Conservation (phyloP, 1,140 invertebrate genomes). For the Berghia stephanieae region DNA sequence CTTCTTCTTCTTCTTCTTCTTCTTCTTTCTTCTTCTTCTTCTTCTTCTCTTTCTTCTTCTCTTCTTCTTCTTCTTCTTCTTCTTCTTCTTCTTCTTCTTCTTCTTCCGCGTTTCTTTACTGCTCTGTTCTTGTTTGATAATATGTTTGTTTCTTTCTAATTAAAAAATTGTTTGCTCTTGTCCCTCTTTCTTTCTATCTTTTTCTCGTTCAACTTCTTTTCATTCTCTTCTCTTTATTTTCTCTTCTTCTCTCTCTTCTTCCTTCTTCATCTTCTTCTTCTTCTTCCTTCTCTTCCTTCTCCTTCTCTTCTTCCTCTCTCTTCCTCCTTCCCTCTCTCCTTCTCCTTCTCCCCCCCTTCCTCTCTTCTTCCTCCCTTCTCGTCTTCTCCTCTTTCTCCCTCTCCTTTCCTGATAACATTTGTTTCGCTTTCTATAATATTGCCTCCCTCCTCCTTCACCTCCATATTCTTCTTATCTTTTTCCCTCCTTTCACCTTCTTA, state of each 20-base stretch:
- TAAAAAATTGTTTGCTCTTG: not conserved
- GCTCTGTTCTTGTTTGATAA: too few species aligned
- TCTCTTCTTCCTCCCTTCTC: too few species aligned
- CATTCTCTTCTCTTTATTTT: not conserved
- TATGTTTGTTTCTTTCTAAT: not conserved
- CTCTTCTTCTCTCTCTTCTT: not conserved
- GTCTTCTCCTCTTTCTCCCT: too few species aligned
- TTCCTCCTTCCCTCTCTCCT: too few species aligned
- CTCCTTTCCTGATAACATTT: not conserved
- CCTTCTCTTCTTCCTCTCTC: too few species aligned
- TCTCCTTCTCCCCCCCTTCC: too few species aligned
- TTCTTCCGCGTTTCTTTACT: not conserved
- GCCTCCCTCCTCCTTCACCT: too few species aligned
- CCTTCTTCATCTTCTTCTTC: not conserved
- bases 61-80: not conserved
- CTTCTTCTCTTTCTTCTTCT: too few species aligned
- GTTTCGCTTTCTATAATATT: not conserved
- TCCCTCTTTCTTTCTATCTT: not conserved
- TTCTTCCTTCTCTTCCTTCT: not conserved
- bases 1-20: too few species aligned
- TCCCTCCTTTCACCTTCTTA: too few species aligned
- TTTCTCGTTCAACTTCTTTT: not conserved
- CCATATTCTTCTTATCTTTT: too few species aligned
- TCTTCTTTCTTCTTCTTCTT: too few species aligned
- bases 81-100: not conserved